A percentile compares a stretch with the other conserved stretches of the same genome.
These are phyloP conservation scores for Haplochromis burtoni DNA, from an alignment of 2,113 vertebrate genomes.

Conservation along the genomic window DNA sequence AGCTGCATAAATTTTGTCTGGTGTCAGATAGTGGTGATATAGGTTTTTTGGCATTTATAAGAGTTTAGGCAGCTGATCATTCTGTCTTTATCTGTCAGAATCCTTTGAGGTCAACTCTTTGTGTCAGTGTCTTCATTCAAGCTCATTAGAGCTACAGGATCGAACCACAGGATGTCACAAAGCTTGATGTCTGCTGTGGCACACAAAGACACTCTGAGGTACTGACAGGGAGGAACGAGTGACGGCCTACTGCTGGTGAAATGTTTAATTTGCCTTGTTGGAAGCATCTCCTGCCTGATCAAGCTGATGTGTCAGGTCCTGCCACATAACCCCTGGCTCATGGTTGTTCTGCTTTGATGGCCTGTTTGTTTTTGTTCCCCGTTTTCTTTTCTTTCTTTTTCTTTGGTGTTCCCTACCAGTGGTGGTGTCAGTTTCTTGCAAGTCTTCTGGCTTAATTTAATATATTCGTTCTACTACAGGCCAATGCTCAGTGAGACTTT, in stretches of 20 bases:
- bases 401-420: neutral
- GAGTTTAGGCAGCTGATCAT: neutral
- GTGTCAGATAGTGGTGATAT: neutral
- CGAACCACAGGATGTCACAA: neutral
- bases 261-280: neutral
- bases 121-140: neutral
- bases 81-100: neutral
- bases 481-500: neutral
- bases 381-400: neutral
- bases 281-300: neutral
- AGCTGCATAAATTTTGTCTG: neutral
- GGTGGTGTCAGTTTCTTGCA: neutral
- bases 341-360: neutral
- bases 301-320: neutral
- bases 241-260: neutral
- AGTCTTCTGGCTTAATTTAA: neutral
- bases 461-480: neutral
- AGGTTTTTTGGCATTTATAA: neutral
- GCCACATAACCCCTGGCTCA: neutral
- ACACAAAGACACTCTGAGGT: neutral
- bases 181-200: neutral
- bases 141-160: neutral
- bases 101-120: neutral
- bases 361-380: neutral
- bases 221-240: neutral